Evolutionary conservation across 53 echinoderm and acorn worm species (phyloP), one percentile per base, ranked within the genome.

Genomic region (Patiria pectinifera): DNA sequence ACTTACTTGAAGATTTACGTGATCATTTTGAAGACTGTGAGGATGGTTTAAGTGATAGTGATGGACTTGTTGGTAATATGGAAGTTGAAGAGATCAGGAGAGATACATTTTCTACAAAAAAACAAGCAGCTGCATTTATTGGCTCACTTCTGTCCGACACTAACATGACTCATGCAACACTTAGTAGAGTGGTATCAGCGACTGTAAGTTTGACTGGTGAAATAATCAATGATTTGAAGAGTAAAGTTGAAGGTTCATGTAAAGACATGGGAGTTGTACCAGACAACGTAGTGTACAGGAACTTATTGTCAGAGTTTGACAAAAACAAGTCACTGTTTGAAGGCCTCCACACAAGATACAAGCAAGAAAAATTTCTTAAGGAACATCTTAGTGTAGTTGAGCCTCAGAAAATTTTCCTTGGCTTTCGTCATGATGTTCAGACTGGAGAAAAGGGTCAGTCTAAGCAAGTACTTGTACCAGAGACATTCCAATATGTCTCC

Each of bases 401-500:
- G 62, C 84, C 84, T 63, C 23, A 23, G 66, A 66, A 23, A 63
- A 66, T 69, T 62, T 84, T 84, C 26, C 84, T 84, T 66, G 84
- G 84, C 69, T 84, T 84, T 84, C 84, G 84, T 84, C 14, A 84
- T 69, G 84, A 84, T 66, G 66, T 66, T 62, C 25, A 44, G 66
- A 84, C 84, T 84, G 84, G 62, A 24, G 44, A 84, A 84, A 84
- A 66, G 62, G 84, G 84, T 66, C 62, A 84, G 5, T 62, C 66
- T 14, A 84, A 84, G 66, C 84, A 25, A 66, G 84, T 84, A 6
- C 35, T 84, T 24, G 84, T 84, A 26, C 66, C 63, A 66, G 84
- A 84, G 45, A 84, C 84, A 25, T 84, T 84, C 43, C 84, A 84
- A 12, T 84, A 84, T 63, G 84, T 84, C 45, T 84, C 84, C 66